Percentiles rank a stretch among this genome's conserved stretches.
These are phyloP conservation scores for Branchellion lobata DNA, from an alignment of 2,888 invertebrate species.

Conservation along the genomic window DNA sequence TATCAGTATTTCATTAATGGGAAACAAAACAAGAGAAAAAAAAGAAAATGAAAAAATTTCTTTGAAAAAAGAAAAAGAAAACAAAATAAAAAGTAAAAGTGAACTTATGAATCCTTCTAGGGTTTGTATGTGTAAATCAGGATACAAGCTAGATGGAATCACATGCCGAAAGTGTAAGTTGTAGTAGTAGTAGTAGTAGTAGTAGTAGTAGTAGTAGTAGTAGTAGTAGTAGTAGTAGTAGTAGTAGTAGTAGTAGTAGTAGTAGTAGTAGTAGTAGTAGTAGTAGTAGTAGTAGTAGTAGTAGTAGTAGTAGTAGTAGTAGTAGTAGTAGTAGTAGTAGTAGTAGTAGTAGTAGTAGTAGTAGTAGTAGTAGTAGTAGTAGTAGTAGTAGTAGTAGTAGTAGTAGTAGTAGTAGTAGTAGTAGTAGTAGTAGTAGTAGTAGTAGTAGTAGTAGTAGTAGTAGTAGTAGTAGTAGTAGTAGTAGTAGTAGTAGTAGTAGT, in stretches of 20 bases:
- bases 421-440: constrained; percentile 45
- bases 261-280: constrained; percentile 46
- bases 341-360: constrained; percentile 41
- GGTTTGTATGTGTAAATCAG: constrained; percentile 43
- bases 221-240: constrained; percentile 48
- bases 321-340: constrained; percentile 45
- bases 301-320: constrained; percentile 45
- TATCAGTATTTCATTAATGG: too few relatives aligned
- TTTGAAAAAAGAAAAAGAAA: too few relatives aligned
- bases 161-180: constrained; percentile 43
- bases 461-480: constrained; percentile 44
- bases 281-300: constrained; percentile 45
- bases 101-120: too few relatives aligned
- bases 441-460: constrained; percentile 44
- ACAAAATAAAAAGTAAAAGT: neutral
- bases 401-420: constrained; percentile 44
- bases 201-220: constrained; percentile 39
- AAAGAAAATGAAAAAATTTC: too few relatives aligned
- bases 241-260: constrained; percentile 47
- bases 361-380: constrained; percentile 29
- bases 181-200: neutral
- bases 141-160: constrained; percentile 41
- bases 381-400: constrained; percentile 35
- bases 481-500: constrained; percentile 45
- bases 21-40: too few relatives aligned